phyloP scores from a whole-genome alignment of 2,113 vertebrate species.

The Microcebus griseorufus region DNA sequence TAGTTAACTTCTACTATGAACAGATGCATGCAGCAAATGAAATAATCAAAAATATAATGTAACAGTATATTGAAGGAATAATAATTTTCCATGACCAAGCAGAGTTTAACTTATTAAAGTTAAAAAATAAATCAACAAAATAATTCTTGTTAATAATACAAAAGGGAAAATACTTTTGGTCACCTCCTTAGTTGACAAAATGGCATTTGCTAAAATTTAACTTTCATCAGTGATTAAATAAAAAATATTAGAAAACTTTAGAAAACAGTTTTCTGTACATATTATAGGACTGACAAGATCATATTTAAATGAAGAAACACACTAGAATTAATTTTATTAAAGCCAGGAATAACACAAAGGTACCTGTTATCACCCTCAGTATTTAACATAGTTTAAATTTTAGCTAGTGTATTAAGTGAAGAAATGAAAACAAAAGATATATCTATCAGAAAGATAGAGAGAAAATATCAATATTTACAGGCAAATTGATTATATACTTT shows the following conservation, averaged over 20 bases:
- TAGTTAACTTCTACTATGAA: background rate
- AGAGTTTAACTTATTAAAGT: background rate
- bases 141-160: background rate
- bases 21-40: background rate
- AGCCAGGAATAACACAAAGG: background rate
- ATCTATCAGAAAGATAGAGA: background rate
- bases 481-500: background rate
- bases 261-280: background rate
- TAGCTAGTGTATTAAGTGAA: background rate
- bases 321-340: background rate
- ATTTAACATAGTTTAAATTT: background rate
- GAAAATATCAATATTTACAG: background rate
- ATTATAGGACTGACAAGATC: background rate
- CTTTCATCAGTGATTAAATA: background rate
- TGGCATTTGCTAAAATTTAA: constrained; percentile 26
- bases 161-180: background rate
- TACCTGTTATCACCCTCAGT: background rate
- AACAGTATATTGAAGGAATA: background rate
- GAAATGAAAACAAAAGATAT: background rate
- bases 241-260: background rate
- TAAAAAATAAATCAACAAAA: background rate
- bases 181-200: background rate
- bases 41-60: background rate
- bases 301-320: background rate
- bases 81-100: background rate